Conservation (phyloP, 2,113 vertebrate species). For the Ivindomyrus marchei region DNA sequence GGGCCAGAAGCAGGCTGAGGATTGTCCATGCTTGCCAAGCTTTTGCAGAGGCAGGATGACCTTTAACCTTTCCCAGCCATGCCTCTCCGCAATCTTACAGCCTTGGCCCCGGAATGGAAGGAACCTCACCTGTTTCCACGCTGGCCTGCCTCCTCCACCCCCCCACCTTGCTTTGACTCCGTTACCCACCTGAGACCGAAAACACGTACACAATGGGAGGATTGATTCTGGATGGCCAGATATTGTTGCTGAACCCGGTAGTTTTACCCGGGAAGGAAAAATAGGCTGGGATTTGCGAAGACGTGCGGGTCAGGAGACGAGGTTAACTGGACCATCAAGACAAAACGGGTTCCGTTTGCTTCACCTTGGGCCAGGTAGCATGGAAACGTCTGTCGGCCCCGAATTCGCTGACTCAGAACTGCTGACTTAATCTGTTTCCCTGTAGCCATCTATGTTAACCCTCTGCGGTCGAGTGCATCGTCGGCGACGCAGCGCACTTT, state of each 20-base stretch:
- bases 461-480: too few species aligned
- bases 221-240: constrained; percentile 33
- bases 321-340: constrained; percentile 18
- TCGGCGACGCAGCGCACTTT: too few species aligned
- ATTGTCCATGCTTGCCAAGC: neutral
- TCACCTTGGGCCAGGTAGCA: neutral
- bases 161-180: neutral
- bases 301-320: constrained; percentile 8
- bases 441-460: neutral
- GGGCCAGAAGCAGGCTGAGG: neutral
- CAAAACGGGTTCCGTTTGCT: neutral
- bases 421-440: neutral
- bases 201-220: neutral
- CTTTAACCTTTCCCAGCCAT: neutral
- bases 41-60: neutral
- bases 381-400: neutral
- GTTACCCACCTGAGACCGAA: constrained; percentile 21
- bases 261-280: neutral
- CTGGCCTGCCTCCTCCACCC: neutral
- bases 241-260: constrained; percentile 14
- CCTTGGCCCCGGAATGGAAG: neutral
- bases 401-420: neutral
- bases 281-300: constrained; percentile 16
- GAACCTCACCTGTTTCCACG: neutral
- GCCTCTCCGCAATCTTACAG: neutral